These are phyloP conservation scores for Rhinolophus ferrumequinum DNA, from an alignment of 2,113 vertebrate species.

Conservation along the genomic window DNA sequence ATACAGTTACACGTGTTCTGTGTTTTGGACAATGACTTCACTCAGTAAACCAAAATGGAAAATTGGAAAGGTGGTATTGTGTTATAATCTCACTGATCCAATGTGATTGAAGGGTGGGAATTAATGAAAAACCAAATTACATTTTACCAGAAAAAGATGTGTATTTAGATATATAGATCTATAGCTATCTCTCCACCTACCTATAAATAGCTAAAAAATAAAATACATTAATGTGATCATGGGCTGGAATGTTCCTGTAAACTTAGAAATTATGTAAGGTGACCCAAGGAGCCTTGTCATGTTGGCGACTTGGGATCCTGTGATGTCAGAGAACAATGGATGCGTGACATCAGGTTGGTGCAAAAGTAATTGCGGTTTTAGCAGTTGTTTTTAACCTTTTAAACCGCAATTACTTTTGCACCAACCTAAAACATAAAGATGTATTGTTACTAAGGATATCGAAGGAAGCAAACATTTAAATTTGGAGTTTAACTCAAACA, in stretches of 20 bases:
- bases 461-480: not conserved
- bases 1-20: not conserved
- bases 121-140: not conserved
- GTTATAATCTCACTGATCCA: not conserved
- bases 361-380: too few species aligned
- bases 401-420: too few species aligned
- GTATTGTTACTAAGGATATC: not conserved
- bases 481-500: not conserved
- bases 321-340: not conserved
- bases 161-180: not conserved
- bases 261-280: not conserved
- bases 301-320: not conserved
- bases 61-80: not conserved
- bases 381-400: too few species aligned
- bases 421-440: not conserved
- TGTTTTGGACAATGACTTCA: not conserved
- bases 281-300: not conserved
- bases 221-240: not conserved
- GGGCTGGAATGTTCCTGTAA: not conserved
- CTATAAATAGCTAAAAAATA: not conserved
- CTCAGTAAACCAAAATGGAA: not conserved
- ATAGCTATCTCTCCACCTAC: not conserved
- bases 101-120: not conserved
- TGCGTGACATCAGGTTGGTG: not conserved
- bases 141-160: not conserved